These are phyloP conservation scores for Aleiodes leptofemur DNA, from an alignment of 2,888 invertebrate species.

Conservation along the genomic window DNA sequence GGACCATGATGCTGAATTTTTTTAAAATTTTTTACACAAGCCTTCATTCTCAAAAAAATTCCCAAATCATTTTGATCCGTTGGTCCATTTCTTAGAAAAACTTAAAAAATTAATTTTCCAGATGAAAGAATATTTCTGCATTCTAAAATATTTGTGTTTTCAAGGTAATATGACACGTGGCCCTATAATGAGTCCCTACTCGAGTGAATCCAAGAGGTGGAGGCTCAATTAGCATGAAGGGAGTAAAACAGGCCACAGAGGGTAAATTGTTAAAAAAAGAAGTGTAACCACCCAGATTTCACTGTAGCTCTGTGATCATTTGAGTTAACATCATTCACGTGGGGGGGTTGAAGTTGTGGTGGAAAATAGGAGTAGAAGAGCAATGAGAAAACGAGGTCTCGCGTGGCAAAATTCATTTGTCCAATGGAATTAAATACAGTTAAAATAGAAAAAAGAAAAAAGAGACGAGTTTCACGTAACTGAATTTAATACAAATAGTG, in stretches of 20 bases:
- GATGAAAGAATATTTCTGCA: background rate
- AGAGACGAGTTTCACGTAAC: slow-evolving; percentile 3
- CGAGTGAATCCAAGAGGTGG: slow-evolving; percentile 16
- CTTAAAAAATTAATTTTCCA: slow-evolving; percentile 7
- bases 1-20: too few species aligned
- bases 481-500: slow-evolving; percentile 18
- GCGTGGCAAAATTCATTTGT: slow-evolving; percentile 34
- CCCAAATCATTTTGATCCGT: too few species aligned
- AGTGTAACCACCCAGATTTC: slow-evolving; percentile 29
- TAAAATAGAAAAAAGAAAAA: background rate
- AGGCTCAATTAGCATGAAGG: background rate
- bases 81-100: background rate
- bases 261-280: background rate
- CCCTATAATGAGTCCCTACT: background rate
- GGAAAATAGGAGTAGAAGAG: background rate
- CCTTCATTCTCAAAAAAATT: too few species aligned
- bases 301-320: slow-evolving; percentile 30
- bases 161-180: too few species aligned
- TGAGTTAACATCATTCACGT: slow-evolving; percentile 27
- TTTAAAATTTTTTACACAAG: too few species aligned
- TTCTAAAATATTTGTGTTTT: too few species aligned
- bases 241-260: slow-evolving; percentile 17
- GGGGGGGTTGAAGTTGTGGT: background rate
- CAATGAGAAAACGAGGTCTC: slow-evolving; percentile 31
- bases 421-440: slow-evolving; percentile 25